Evolutionary conservation across 2,113 vertebrate genomes (phyloP).

Genomic region (Malurus cyaneus): DNA sequence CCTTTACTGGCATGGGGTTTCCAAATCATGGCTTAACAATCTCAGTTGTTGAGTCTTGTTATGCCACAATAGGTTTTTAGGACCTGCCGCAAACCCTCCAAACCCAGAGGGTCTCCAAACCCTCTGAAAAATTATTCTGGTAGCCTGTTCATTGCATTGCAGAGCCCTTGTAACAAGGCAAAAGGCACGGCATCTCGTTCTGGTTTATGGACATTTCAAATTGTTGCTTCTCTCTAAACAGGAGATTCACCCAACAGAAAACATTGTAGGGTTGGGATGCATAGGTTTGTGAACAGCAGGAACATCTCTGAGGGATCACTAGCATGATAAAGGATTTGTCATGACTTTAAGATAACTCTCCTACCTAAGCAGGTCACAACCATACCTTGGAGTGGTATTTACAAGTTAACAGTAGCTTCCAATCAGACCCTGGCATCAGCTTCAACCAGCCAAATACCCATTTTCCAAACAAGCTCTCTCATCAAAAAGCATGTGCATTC

Average conservation of each 20-base stretch:
- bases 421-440: background rate
- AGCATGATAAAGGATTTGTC: background rate
- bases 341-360: background rate
- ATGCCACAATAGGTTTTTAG: background rate
- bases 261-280: background rate
- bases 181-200: accelerated
- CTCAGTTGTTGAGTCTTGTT: background rate
- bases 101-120: background rate
- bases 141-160: background rate
- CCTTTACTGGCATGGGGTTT: background rate
- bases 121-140: background rate
- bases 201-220: background rate
- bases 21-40: background rate
- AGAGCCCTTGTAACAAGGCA: background rate
- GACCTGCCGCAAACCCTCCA: background rate
- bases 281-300: background rate
- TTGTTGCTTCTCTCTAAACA: background rate
- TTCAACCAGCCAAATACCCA: background rate
- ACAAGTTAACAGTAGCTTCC: background rate
- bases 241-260: background rate
- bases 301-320: background rate
- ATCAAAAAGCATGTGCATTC: background rate
- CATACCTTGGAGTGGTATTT: background rate
- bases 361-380: background rate
- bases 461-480: background rate